Conservation (phyloP, 1,140 invertebrate species). For the Pogonognathellus flavescens region DNA sequence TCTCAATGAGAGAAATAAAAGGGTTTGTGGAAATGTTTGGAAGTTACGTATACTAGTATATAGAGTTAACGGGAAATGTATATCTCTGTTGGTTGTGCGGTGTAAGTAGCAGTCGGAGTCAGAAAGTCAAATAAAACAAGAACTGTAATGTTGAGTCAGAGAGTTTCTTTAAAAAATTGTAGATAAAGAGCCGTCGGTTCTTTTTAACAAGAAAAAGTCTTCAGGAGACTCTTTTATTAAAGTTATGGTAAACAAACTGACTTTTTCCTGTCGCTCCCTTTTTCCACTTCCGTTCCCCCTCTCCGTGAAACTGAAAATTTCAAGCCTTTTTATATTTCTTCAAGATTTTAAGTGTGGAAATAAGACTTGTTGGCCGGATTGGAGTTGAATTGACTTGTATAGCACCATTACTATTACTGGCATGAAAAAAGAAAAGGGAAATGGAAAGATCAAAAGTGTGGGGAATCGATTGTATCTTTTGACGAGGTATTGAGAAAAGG, state of each 20-base stretch:
- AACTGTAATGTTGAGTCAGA: neutral
- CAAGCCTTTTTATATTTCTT: conserved; percentile 37
- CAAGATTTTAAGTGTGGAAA: conserved; percentile 37
- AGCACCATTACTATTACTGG: neutral
- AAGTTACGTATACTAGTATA: no score
- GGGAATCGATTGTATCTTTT: conserved; percentile 37
- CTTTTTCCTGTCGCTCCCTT: conserved; percentile 7
- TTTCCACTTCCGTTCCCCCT: conserved; percentile 19
- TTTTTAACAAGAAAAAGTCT: conserved; percentile 8
- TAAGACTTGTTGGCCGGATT: conserved; percentile 5
- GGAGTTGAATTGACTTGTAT: conserved; percentile 12
- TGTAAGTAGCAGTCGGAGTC: neutral
- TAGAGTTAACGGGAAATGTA: no score
- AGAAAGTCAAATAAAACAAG: conserved; percentile 49
- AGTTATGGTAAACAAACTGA: conserved; percentile 42
- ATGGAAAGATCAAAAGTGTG: conserved; percentile 35
- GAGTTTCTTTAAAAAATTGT: conserved; percentile 10
- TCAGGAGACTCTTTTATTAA: conserved; percentile 37
- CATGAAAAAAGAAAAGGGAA: conserved; percentile 10
- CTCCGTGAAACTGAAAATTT: conserved; percentile 4
- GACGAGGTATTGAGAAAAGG: conserved; percentile 8
- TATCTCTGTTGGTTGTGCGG: neutral
- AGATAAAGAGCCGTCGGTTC: conserved; percentile 25
- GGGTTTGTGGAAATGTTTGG: no score
- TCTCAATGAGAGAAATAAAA: no score